These are phyloP conservation scores for Drosophila multiciliata DNA, from an alignment of 2,888 invertebrate genomes.

Conservation along the genomic window DNA sequence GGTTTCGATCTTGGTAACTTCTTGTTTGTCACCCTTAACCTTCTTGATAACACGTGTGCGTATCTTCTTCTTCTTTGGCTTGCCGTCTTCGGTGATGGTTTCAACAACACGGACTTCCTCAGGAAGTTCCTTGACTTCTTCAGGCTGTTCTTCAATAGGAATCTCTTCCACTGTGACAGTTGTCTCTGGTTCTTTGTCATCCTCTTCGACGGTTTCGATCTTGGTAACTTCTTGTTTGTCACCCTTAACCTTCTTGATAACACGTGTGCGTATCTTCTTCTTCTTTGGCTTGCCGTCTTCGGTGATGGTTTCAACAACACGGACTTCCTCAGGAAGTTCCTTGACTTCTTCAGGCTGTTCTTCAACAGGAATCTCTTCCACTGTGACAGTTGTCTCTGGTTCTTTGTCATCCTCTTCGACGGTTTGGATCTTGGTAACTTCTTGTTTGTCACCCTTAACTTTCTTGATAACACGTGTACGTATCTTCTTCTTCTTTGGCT, in stretches of 20 bases:
- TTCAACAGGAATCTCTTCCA: slow-evolving; percentile 50
- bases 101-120: slow-evolving; percentile 65
- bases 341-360: slow-evolving; percentile 39
- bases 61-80: slow-evolving; percentile 56
- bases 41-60: slow-evolving; percentile 70
- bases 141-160: slow-evolving; percentile 42
- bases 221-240: slow-evolving; percentile 70
- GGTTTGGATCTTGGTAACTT: slow-evolving; percentile 53
- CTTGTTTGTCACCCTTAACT: slow-evolving; percentile 52
- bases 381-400: slow-evolving; percentile 45
- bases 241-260: slow-evolving; percentile 68
- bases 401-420: slow-evolving; percentile 51
- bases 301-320: slow-evolving; percentile 45
- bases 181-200: slow-evolving; percentile 61
- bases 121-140: slow-evolving; percentile 56
- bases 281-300: slow-evolving; percentile 61
- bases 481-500: slow-evolving; percentile 45
- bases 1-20: slow-evolving; percentile 70
- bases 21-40: slow-evolving; percentile 68
- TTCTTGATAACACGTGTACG: slow-evolving; percentile 55
- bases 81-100: slow-evolving; percentile 57
- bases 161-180: slow-evolving; percentile 63
- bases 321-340: slow-evolving; percentile 66
- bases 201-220: slow-evolving; percentile 70
- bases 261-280: slow-evolving; percentile 67